Conservation (phyloP, 2,113 vertebrate genomes). For the Cynocephalus volans region DNA sequence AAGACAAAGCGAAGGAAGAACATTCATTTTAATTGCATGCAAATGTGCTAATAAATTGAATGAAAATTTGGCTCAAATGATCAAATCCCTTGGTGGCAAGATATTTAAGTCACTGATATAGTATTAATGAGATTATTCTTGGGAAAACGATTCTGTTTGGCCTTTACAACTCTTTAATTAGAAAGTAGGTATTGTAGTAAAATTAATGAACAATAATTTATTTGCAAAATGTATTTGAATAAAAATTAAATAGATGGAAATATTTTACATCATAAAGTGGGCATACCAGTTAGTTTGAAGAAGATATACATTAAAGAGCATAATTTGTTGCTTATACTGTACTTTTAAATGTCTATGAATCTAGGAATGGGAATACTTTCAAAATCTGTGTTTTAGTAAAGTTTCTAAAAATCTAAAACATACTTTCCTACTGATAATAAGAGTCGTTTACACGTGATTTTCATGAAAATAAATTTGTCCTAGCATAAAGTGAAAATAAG, state of each 20-base stretch:
- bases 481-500: slow-evolving; percentile 51
- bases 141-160: not conserved
- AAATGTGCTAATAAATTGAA: slow-evolving; percentile 59
- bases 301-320: not conserved
- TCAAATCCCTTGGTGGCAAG: slow-evolving; percentile 20
- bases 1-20: slow-evolving; percentile 18
- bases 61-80: slow-evolving; percentile 63
- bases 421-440: not conserved
- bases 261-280: slow-evolving; percentile 9
- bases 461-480: not conserved
- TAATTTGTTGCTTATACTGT: slow-evolving; percentile 3
- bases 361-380: slow-evolving; percentile 15
- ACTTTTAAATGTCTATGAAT: slow-evolving; percentile 16
- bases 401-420: slow-evolving; percentile 32
- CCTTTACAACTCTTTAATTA: slow-evolving; percentile 48
- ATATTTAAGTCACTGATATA: slow-evolving; percentile 51
- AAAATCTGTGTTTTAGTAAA: not conserved
- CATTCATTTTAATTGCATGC: slow-evolving; percentile 41
- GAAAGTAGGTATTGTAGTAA: slow-evolving; percentile 24
- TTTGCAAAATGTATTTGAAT: slow-evolving; percentile 46
- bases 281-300: not conserved
- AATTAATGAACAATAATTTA: slow-evolving; percentile 39
- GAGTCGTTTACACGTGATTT: slow-evolving; percentile 18
- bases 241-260: not conserved
- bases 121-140: slow-evolving; percentile 47